Conservation (phyloP, 2,113 vertebrate genomes). For the Pogonocichla stellata region DNA sequence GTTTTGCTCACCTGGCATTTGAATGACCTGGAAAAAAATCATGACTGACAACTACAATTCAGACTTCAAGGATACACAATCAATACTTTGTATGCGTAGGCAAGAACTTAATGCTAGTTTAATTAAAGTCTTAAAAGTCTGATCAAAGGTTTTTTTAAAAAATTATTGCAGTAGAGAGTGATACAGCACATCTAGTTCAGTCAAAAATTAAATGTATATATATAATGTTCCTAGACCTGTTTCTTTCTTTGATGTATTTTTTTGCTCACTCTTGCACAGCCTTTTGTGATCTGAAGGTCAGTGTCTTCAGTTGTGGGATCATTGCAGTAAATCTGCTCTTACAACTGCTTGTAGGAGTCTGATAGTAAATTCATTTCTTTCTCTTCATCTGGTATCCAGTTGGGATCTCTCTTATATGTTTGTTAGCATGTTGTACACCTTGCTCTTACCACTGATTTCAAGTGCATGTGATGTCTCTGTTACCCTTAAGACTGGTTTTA, state of each 20-base stretch:
- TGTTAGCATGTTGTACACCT: background rate
- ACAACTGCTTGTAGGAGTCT: background rate
- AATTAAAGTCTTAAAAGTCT: background rate
- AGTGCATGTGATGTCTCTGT: background rate
- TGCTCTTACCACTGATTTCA: background rate
- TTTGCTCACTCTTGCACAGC: background rate
- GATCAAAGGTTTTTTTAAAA: background rate
- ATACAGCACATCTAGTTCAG: background rate
- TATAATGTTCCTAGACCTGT: fast-evolving
- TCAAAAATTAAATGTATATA: background rate
- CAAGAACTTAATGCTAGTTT: background rate
- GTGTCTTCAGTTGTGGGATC: background rate
- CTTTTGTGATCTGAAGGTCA: background rate
- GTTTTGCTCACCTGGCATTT: background rate
- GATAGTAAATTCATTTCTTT: background rate
- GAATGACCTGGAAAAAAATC: background rate
- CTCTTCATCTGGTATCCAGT: background rate
- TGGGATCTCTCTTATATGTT: background rate
- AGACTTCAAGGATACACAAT: background rate
- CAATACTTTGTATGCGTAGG: background rate
- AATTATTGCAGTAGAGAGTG: background rate
- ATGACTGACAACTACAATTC: background rate
- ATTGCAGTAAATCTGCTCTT: background rate
- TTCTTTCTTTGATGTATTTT: background rate
- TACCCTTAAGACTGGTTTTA: background rate